phyloP scores from a whole-genome alignment of 2,113 vertebrate genomes.

The Nycticebus coucang region DNA sequence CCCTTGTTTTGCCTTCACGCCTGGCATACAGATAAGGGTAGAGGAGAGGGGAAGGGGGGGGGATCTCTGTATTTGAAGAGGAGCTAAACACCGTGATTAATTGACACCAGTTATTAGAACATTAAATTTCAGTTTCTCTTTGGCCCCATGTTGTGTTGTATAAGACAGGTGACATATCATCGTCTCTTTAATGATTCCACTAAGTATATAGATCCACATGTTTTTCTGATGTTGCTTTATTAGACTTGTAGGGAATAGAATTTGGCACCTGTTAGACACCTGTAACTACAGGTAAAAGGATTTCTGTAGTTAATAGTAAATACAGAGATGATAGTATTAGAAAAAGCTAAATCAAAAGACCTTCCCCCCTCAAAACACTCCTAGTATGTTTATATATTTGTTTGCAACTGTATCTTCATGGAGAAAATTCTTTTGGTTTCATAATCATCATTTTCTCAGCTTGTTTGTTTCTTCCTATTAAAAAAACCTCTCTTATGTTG shows the following conservation, averaged over 20 bases:
- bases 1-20: not conserved
- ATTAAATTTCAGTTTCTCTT: conserved; percentile 21
- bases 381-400: not conserved
- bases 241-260: not conserved
- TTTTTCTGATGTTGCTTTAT: not conserved
- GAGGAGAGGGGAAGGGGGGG: not conserved
- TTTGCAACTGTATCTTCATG: not conserved
- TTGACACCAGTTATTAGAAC: conserved; percentile 21
- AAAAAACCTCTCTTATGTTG: conserved; percentile 56
- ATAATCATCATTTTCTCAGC: conserved; percentile 48
- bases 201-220: too few species aligned
- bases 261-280: not conserved
- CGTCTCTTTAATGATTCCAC: not conserved
- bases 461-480: conserved; percentile 46
- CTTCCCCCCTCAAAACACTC: not conserved
- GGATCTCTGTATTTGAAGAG: not conserved
- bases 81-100: not conserved
- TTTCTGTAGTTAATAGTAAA: conserved; percentile 31
- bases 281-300: not conserved
- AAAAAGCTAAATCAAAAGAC: not conserved
- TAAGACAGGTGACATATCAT: not conserved
- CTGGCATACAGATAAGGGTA: not conserved
- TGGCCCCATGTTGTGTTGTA: not conserved
- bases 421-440: not conserved
- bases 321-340: not conserved